Percentiles rank a stretch among this genome's conserved stretches.
Conservation (phyloP, 2,888 invertebrate species). For the Hyppa rectilinea region DNA sequence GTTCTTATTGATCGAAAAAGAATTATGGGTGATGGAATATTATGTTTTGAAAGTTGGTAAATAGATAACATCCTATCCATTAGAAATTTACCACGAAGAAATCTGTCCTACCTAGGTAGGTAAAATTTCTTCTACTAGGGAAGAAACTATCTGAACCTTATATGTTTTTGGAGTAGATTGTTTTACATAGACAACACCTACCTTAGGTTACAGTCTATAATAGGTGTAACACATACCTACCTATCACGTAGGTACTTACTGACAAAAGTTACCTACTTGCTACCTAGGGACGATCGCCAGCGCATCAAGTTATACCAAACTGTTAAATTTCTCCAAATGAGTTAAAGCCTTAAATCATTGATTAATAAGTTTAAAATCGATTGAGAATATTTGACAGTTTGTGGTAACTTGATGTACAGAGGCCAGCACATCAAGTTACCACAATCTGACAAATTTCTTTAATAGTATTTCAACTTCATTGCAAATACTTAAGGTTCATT, state of each 20-base stretch:
- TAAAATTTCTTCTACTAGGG: neutral
- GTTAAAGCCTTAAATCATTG: too few relatives aligned
- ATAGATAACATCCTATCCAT: neutral
- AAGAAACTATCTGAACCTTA: neutral
- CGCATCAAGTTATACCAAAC: too few relatives aligned
- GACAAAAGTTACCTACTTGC: neutral
- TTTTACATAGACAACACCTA: neutral
- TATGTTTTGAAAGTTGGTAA: neutral
- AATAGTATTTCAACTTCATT: too few relatives aligned
- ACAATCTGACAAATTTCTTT: too few relatives aligned
- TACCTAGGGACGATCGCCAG: too few relatives aligned
- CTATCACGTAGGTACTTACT: neutral
- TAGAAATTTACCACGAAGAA: neutral
- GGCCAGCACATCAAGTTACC: too few relatives aligned
- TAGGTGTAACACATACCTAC: neutral
- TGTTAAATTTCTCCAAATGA: too few relatives aligned
- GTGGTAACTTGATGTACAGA: too few relatives aligned
- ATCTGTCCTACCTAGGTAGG: neutral
- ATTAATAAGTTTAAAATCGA: too few relatives aligned
- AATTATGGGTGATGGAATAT: constrained; percentile 4
- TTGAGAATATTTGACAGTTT: too few relatives aligned
- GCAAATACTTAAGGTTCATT: too few relatives aligned
- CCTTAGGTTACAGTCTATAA: neutral
- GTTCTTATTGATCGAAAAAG: constrained; percentile 36
- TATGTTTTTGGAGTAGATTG: neutral